Evolutionary conservation across 2,888 invertebrate species (phyloP), one percentile per base, ranked within the genome.

Genomic region (Xylocampa areola): DNA sequence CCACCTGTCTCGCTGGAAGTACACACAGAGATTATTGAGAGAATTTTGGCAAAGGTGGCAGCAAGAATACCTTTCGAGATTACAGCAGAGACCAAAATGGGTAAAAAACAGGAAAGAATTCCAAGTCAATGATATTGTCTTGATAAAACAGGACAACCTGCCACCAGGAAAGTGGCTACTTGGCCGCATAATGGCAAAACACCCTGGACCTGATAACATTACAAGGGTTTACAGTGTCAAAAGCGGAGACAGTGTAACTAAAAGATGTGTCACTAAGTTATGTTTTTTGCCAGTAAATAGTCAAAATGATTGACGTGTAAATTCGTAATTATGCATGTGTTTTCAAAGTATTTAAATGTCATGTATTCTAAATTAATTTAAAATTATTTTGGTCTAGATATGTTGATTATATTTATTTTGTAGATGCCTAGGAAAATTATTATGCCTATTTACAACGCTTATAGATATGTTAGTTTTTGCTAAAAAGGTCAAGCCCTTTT

Each of bases 1-100:
- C 35, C 27, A 44, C 25, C n/a, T 51, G 16, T 21, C 43, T 3
- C 43, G 51, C 2, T 51, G 51, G 51, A 11, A n/a, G 6, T 14
- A 7, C 6, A 32, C 32, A 14, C 32, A 32, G 7, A 11, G 14
- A 14, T 8, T 32, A 8, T 14, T 32, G 14, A 32, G 14, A 14
- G 32, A 32, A 7, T 32, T 32, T 32, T 32, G 32, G 36, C 19
- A 19, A n/a, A 19, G 21, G 10, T 36, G 36, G 19, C 36, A 36
- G 10, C n/a, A n/a, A 1, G 36, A 36, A 19, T 36, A 36, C 21
- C 19, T 36, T 10, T 11, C 36, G 1, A 21, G 19, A 19, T 11
- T 36, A 11, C 36, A 36, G n/a, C 36, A 36, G n/a, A 19, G 36
- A 11, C 36, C 36, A 5, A 36, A 36, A 10, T 36, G 19, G 36